Evolutionary conservation across 37 sponge, comb jelly and placozoan species (phyloP), one percentile per base, ranked within the genome.

Genomic region (Geodia barretti): DNA sequence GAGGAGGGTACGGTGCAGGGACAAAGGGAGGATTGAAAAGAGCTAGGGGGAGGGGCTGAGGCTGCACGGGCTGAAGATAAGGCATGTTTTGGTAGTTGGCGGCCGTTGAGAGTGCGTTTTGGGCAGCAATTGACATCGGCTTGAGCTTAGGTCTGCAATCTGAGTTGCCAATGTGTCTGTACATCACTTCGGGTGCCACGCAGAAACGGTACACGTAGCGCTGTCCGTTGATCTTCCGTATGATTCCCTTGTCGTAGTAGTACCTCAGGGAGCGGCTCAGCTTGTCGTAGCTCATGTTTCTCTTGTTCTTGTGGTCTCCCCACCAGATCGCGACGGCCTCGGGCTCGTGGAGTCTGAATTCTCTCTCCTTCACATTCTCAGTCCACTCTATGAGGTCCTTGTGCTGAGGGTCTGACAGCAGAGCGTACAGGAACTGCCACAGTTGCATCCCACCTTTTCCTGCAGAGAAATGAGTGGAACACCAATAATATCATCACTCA

Each of bases 221-320:
- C 65, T 94, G 91, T 4, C 91, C 88, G 30, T 67, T 61, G 11
- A 94, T 88, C 68, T 91, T 87, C 67, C 68, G 74, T 4, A 94
- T 79, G 61, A 94, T 84, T 34, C 93, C 84, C 74, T 91, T 90
- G 76, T 94, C 86, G 72, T 94, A 94, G 76, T 94, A 94, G 83
- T 91, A 94, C 0, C 95, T 75, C 2, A 94, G 91, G n/a, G 95
- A 94, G 34, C 95, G 91, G 62, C 92, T 87, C 38, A 94, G 76
- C 67, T 94, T 94, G 78, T 94, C 95, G 75, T 90, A 94, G 79
- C 84, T 94, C 95, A 94, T 94, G 80, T 84, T 91, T 1, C 43
- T 68, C 73, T 87, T 87, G 70, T 84, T 89, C 73, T 94, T 94
- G 41, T 87, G 85, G 62, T 87, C 38, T 4, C 95, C 95, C 95